These are phyloP conservation scores for Tolmerus cingulatus DNA, from an alignment of 2,888 invertebrate genomes.

Conservation along the genomic window DNA sequence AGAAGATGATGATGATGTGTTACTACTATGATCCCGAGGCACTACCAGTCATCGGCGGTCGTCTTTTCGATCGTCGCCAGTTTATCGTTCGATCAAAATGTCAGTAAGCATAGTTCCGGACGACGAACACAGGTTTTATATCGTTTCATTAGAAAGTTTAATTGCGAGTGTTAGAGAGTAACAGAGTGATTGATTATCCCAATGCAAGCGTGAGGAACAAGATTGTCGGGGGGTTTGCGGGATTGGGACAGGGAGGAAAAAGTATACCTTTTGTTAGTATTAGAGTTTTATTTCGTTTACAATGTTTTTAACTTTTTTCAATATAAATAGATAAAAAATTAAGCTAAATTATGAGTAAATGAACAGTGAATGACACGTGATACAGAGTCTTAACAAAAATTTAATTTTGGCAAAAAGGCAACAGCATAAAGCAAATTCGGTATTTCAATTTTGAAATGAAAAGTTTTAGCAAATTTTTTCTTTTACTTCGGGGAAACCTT, in stretches of 20 bases:
- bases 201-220: slow-evolving; percentile 28
- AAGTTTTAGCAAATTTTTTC: slow-evolving; percentile 3
- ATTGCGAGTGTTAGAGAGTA: not conserved
- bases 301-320: slow-evolving; percentile 11
- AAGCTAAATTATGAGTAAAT: slow-evolving; percentile 25
- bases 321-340: slow-evolving; percentile 23
- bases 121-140: not conserved
- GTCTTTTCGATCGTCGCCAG: slow-evolving; percentile 52
- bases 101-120: not conserved
- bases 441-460: slow-evolving; percentile 6
- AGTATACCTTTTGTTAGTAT: slow-evolving; percentile 41
- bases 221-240: not conserved
- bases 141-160: not conserved
- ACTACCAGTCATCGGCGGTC: slow-evolving; percentile 64
- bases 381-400: not conserved
- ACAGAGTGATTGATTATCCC: slow-evolving; percentile 18
- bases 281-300: slow-evolving; percentile 19
- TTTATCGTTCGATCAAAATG: slow-evolving; percentile 19
- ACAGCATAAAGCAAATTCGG: slow-evolving; percentile 39
- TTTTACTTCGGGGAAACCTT: not conserved
- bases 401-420: slow-evolving; percentile 41
- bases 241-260: not conserved
- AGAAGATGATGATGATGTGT: slow-evolving; percentile 55
- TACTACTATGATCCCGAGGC: slow-evolving; percentile 57
- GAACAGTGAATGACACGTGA: slow-evolving; percentile 18